Conservation (phyloP, 1,140 invertebrate species). For the Scaptomyza pallida region DNA sequence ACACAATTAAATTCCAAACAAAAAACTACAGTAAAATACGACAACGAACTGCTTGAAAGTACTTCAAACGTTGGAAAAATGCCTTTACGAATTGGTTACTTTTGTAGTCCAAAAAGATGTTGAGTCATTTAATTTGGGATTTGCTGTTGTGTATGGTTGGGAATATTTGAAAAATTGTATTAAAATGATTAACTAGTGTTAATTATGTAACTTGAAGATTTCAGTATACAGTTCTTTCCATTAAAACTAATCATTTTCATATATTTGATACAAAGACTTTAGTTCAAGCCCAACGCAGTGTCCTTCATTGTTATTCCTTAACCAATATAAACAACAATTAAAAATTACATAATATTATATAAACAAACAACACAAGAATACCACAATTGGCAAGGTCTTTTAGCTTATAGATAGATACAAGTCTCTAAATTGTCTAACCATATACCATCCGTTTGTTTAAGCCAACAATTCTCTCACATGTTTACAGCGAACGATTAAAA, state of each 20-base stretch:
- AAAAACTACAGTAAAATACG: constrained; percentile 28
- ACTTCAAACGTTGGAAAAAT: constrained; percentile 19
- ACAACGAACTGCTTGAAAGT: constrained; percentile 3
- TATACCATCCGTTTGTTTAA: background rate
- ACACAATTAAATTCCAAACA: constrained; percentile 30
- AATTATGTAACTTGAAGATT: too few species aligned
- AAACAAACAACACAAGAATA: constrained; percentile 7
- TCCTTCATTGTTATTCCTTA: constrained; percentile 3
- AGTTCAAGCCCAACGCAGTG: too few species aligned
- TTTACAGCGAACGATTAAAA: constrained; percentile 53
- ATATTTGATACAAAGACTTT: too few species aligned
- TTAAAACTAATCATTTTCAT: too few species aligned
- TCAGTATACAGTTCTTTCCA: too few species aligned
- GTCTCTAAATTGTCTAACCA: constrained; percentile 2
- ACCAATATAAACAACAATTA: background rate
- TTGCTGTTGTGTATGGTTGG: background rate
- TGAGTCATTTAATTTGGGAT: background rate
- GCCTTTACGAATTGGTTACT: background rate
- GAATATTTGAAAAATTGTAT: too few species aligned
- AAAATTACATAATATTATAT: background rate
- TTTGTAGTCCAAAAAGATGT: background rate
- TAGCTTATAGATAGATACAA: background rate
- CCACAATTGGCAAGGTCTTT: constrained; percentile 27
- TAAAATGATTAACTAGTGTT: too few species aligned
- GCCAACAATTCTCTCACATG: constrained; percentile 39